Base-by-base conservation (phyloP, 2,797 vertebrate genomes). In the Otus scops region DNA sequence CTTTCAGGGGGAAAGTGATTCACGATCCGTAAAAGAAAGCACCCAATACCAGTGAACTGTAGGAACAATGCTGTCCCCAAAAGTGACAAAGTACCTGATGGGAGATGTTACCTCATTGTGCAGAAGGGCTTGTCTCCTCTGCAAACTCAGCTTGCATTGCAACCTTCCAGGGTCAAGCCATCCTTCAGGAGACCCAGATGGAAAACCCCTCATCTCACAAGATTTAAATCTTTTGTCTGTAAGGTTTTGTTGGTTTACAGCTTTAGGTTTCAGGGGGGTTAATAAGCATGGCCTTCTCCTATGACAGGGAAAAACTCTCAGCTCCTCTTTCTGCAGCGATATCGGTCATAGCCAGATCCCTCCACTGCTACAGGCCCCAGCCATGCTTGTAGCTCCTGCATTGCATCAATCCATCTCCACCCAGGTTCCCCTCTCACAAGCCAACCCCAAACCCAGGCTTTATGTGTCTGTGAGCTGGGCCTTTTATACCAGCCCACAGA, bases 41-140 rank as follows among this genome's bases (percentile, higher is more conserved):
- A 1, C 17, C 11, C 32, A 23, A 2, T 1, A 13, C 7, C 43
- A 45, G 41, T 43, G 41, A 43, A 43, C 41, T 43, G 41, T 43
- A 43, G 41, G 16, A 43, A 73, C 26, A 21, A 2, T 1, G 11
- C 10, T 4, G 2, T 18, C 53, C 47, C 56, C 73, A 59, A 21
- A 60, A 86, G 11, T 0, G 1, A n/a, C 3, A 13, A 5, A 45
- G 9, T 1, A 61, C 27, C 10, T 30, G 2, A 0, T 9, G 4
- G 21, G 3, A 61, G 6, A 59, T 2, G 43, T 38, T 18, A 41
- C 32, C 56, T 38, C 13, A 3, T 1, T 1, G 7, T 11, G 9
- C 64, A 30, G 24, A 38, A n/a, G 16, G 28, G 13, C 12, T 68
- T 32, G 4, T 17, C 17, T 45, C 3, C 18, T 43, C 59, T 30